phyloP scores from a whole-genome alignment of 2,797 vertebrate genomes.

The Mus caroli region DNA sequence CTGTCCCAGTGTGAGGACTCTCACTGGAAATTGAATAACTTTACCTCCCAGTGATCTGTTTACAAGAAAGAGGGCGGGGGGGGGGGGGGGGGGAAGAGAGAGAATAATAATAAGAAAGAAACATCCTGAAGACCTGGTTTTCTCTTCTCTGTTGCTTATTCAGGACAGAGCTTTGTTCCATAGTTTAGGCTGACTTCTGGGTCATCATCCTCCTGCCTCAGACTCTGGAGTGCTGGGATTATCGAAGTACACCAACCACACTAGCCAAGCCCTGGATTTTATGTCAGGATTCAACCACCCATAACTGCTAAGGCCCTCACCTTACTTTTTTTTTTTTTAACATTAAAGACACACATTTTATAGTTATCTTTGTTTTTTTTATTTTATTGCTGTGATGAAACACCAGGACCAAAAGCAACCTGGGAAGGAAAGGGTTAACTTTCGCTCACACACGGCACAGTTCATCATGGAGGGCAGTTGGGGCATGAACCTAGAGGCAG shows the following conservation, averaged over 20 bases:
- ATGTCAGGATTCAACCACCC: not conserved
- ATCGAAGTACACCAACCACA: not conserved
- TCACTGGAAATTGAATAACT: not conserved
- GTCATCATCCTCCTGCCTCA: not conserved
- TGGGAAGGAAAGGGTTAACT: not conserved
- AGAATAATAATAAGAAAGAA: not conserved
- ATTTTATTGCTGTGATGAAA: not conserved
- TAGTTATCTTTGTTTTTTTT: not conserved
- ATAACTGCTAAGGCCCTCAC: not conserved
- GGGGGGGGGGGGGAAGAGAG: too few relatives aligned
- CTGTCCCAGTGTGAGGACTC: not conserved
- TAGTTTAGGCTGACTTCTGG: not conserved
- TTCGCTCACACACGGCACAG: too few relatives aligned
- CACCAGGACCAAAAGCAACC: not conserved
- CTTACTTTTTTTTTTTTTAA: not conserved
- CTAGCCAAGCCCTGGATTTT: not conserved
- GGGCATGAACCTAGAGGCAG: not conserved
- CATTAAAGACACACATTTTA: not conserved
- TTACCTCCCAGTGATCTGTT: not conserved
- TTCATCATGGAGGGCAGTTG: not conserved
- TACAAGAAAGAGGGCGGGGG: not conserved
- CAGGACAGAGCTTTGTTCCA: not conserved
- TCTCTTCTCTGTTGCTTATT: not conserved
- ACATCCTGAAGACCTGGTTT: not conserved
- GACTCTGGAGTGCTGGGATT: not conserved